Evolutionary conservation across 1,140 invertebrate species (phyloP), one percentile per base, ranked within the genome.

Genomic region (Lordiphosa clarofinis): DNA sequence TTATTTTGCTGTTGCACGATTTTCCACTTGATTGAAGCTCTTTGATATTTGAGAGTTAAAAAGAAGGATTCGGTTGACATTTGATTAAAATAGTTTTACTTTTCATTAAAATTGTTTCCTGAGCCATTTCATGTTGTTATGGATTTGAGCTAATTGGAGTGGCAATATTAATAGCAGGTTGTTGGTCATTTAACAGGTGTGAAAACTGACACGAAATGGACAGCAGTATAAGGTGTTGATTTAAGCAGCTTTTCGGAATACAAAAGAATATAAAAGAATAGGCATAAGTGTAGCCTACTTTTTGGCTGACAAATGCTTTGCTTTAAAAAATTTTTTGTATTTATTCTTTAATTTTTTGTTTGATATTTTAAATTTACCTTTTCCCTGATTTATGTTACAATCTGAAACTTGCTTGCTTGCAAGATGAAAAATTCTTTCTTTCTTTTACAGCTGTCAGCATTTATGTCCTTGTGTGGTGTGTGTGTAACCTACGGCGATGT

Each of bases 401-500:
- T 6, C 24, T 28, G 6, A 28, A 28, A 28, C 24, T 28, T 28
- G 5, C 24, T 28, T 7, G 24, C 5, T 28, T 28, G 1, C 24
- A 13, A 31, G 4, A 28, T 11, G 19, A 7, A 11, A 50, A 38
- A 38, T 11, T n/a, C 19, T 50, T 8, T 19, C 21, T 50, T 21
- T 38, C 11, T 50, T 37, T 50, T 19, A 24, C 11, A 24, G 48
- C 19, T 40, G 38, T 53, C 38, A 39, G 38, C 38, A 15, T 53
- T 40, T 55, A 35, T 58, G 35, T 39, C 35, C 19, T 12, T 56
- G 3, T 46, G 13, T 47, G 19, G 10, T 56, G 21, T 52, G 13
- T 50, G 40, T 33, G 46, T 38, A 56, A 33, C 67, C 58, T 44
- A 38, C 28, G 58, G 67, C 44, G 54, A 33, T 61, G 56, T 19